Evolutionary conservation across 2,797 vertebrate genomes (phyloP).

Genomic region (Pseudomugil gertrudae): DNA sequence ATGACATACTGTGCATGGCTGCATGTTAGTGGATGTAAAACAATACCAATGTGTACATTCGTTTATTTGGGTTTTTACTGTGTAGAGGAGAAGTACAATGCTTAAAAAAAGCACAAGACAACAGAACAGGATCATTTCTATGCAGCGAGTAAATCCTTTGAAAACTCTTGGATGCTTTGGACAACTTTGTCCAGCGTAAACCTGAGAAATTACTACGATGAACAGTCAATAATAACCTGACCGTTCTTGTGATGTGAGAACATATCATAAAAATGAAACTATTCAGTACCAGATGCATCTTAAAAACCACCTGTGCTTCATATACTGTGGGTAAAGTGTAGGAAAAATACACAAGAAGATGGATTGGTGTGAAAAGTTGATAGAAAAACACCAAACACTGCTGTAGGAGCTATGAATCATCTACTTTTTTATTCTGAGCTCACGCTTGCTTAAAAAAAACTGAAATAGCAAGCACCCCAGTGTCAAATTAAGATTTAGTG

Average conservation of each 20-base stretch:
- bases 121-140: background rate
- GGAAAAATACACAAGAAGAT: background rate
- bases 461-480: slow-evolving; percentile 9
- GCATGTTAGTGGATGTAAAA: background rate
- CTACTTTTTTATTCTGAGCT: slow-evolving; percentile 27
- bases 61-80: fast-evolving
- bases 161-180: slow-evolving; percentile 1
- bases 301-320: background rate
- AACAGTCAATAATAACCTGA: slow-evolving; percentile 23
- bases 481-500: slow-evolving; percentile 11
- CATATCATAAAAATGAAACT: background rate
- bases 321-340: background rate
- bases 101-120: background rate
- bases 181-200: background rate
- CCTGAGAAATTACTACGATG: background rate
- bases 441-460: slow-evolving; percentile 43
- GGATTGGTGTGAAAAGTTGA: background rate
- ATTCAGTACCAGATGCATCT: background rate
- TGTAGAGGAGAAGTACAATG: background rate
- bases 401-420: slow-evolving; percentile 10
- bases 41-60: background rate
- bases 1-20: background rate
- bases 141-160: background rate
- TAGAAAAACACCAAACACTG: slow-evolving; percentile 29
- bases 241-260: background rate